These are phyloP conservation scores for Tyto alba DNA, from an alignment of 2,113 vertebrate species.

Conservation along the genomic window DNA sequence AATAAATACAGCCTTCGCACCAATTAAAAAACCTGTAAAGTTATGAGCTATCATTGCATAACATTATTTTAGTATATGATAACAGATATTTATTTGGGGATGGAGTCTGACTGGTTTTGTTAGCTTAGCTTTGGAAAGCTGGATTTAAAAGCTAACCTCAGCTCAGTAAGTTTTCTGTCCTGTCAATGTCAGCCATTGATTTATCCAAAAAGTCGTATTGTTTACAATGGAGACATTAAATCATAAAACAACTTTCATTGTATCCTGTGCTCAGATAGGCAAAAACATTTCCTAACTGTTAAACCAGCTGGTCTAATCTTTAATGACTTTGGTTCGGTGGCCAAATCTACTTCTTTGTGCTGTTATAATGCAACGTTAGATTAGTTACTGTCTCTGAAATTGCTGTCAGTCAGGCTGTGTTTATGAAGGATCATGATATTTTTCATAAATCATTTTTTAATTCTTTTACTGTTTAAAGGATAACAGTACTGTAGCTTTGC, in stretches of 20 bases:
- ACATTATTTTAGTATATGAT: background rate
- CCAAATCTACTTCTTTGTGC: constrained; percentile 51
- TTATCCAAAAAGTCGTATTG: constrained; percentile 49
- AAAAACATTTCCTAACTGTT: constrained; percentile 64
- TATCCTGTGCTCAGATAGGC: constrained; percentile 57
- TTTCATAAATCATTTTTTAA: constrained; percentile 60
- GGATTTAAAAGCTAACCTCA: constrained; percentile 42
- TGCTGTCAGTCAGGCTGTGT: background rate
- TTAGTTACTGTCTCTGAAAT: constrained; percentile 45
- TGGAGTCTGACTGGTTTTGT: background rate
- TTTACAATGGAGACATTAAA: constrained; percentile 57
- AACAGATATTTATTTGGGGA: background rate
- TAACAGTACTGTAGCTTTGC: constrained; percentile 50
- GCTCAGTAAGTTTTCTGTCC: constrained; percentile 42
- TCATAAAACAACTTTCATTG: constrained; percentile 55
- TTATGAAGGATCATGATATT: constrained; percentile 42
- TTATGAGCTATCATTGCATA: background rate
- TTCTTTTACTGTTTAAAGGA: constrained; percentile 42
- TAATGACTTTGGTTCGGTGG: constrained; percentile 61
- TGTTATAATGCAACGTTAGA: constrained; percentile 34
- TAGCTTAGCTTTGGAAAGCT: constrained; percentile 39
- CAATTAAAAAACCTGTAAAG: background rate
- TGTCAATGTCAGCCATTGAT: constrained; percentile 44
- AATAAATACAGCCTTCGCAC: background rate
- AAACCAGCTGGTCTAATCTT: constrained; percentile 65